Conservation (phyloP, 2,888 invertebrate species). For the Opisthograptis luteolata region DNA sequence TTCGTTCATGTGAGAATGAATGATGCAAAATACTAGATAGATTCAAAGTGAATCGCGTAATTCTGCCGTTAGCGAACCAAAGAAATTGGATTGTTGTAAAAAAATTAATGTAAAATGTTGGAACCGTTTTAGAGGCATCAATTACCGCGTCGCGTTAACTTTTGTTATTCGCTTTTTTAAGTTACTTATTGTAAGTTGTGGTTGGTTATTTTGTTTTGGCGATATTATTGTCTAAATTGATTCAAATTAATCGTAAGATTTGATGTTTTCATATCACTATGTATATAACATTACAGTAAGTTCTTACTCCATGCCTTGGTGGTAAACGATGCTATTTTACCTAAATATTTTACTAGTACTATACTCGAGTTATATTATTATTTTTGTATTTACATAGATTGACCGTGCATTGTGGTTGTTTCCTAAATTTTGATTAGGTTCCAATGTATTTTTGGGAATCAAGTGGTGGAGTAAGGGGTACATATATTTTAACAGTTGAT, state of each 20-base stretch:
- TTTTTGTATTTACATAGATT: constrained; percentile 58
- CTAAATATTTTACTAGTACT: constrained; percentile 55
- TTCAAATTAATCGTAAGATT: constrained; percentile 42
- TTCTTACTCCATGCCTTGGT: constrained; percentile 60
- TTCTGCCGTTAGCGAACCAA: no score
- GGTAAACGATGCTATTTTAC: constrained; percentile 46
- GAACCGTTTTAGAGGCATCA: constrained; percentile 15
- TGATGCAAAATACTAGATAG: no score
- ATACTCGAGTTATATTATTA: constrained; percentile 57
- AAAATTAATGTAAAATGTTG: constrained; percentile 24
- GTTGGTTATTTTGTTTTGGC: constrained; percentile 30
- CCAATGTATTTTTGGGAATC: constrained; percentile 41
- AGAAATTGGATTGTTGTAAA: constrained; percentile 31
- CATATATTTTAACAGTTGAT: constrained; percentile 55
- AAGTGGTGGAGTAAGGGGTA: constrained; percentile 58
- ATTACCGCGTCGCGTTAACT: not conserved
- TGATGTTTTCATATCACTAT: constrained; percentile 52
- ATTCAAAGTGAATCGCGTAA: no score
- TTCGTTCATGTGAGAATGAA: no score
- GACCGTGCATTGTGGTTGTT: constrained; percentile 51
- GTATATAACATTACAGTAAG: constrained; percentile 44
- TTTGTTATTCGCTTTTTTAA: not conserved
- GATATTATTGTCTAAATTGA: constrained; percentile 39
- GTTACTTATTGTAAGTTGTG: constrained; percentile 10
- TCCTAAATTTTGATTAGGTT: constrained; percentile 39